Evolutionary conservation across 1,140 invertebrate species (phyloP).

Genomic region (Aethina tumida): DNA sequence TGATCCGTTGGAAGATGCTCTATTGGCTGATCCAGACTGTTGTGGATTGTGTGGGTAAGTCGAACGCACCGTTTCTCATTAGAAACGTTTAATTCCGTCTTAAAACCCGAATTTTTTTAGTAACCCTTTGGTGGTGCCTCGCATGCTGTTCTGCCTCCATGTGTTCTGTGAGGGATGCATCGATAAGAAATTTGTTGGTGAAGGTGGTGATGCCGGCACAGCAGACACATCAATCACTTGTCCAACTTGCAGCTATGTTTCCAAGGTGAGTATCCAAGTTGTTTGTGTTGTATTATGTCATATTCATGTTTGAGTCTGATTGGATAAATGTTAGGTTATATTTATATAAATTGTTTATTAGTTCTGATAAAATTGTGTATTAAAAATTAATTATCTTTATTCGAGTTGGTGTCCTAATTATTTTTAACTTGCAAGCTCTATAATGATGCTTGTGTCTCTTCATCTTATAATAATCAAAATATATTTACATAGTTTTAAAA

Average conservation of each 20-base stretch:
- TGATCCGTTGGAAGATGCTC: constrained; percentile 34
- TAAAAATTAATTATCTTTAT: too few relatives aligned
- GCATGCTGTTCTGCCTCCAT: constrained; percentile 84
- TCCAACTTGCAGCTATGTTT: constrained; percentile 76
- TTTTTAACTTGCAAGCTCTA: too few relatives aligned
- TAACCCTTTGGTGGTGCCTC: constrained; percentile 64
- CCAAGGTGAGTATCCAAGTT: constrained; percentile 50
- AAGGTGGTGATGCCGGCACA: constrained; percentile 50
- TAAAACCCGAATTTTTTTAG: constrained; percentile 36
- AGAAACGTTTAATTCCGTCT: constrained; percentile 6
- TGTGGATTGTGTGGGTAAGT: constrained; percentile 35
- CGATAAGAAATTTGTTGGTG: constrained; percentile 65
- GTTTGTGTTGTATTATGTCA: too few relatives aligned
- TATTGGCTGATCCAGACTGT: constrained; percentile 33
- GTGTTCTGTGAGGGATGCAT: constrained; percentile 86
- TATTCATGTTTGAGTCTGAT: constrained; percentile 2
- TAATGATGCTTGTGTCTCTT: too few relatives aligned
- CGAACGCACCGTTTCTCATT: constrained; percentile 1
- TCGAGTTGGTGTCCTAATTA: too few relatives aligned
- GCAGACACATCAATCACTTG: constrained; percentile 51
- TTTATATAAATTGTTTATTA: too few relatives aligned
- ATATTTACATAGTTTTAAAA: too few relatives aligned
- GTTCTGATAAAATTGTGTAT: too few relatives aligned
- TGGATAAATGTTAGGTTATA: constrained; percentile 7
- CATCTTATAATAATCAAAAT: too few relatives aligned